Base-by-base conservation (phyloP, 1,140 invertebrate genomes). In the Oryzaephilus surinamensis region DNA sequence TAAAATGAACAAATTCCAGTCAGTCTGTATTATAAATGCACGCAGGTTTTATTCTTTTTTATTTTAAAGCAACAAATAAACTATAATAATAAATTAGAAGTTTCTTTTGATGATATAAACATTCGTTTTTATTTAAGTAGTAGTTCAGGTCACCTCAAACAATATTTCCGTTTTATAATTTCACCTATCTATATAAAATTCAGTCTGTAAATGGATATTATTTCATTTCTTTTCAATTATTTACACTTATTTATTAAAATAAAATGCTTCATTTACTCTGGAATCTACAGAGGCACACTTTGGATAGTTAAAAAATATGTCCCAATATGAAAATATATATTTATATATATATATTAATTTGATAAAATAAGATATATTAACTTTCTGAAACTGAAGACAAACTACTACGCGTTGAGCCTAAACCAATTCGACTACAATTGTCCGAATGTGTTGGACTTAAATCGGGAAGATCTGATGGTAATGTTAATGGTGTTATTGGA, bases 361-460 rank as follows among this genome's bases (percentile, higher is more conserved):
- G 33, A 27, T 45, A 35, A 30, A 32, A 8, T 14, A 40, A 26
- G 23, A 37, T 24, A 35, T 11, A 28, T 60, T 58, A 77, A 39
- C 74, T 71, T 51, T 76, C 73, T 39, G 73, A 76, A 14, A 76
- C 71, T 7, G 77, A 80, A 31, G 77, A 80, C 13, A 81, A 57
- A 46, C 77, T 80, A 61, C 78, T 81, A 43, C 78, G 69, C 15
- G 77, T 79, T 8, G 77, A 81, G 36, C 74, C 72, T 13, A 65
- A 55, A 34, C 65, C 65, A 28, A 63, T 63, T 38, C 65, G 65
- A 6, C 63, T 66, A 34, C 34, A 48, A 36, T 50, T 48, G 5
- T 58, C 51, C n/a, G n/a, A n/a, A n/a, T n/a, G n/a, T n/a, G n/a
- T n/a, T 6, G 44, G 37, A 38, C 45, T 44, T 14, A 73, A 55